Percentiles rank a stretch among this genome's conserved stretches.
Evolutionary conservation across 2,113 vertebrate species (phyloP).

Genomic region (Pedetes capensis): DNA sequence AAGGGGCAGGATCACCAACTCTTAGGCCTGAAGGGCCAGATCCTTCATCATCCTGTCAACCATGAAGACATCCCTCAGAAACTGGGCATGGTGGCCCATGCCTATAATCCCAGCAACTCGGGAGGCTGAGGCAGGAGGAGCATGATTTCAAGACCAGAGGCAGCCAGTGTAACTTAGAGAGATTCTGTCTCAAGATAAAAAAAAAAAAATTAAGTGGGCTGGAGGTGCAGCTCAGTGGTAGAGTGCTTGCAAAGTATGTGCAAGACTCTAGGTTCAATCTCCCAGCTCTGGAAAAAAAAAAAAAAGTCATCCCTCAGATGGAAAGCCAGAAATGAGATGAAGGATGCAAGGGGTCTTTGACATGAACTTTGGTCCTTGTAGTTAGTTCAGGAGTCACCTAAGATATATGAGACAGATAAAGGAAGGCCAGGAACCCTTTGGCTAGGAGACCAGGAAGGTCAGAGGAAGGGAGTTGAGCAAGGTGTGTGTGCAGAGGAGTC

Average conservation of each 20-base stretch:
- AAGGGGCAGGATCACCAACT: not conserved
- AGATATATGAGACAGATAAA: not conserved
- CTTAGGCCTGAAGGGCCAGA: not conserved
- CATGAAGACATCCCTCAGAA: not conserved
- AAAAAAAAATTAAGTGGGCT: too few relatives aligned
- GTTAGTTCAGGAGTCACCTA: not conserved
- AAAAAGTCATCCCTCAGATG: not conserved
- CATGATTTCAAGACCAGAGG: too few relatives aligned
- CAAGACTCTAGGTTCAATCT: too few relatives aligned
- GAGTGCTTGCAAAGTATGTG: too few relatives aligned
- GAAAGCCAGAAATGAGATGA: not conserved
- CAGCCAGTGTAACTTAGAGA: too few relatives aligned
- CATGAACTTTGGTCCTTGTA: not conserved
- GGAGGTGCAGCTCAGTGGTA: too few relatives aligned
- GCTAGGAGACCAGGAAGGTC: not conserved
- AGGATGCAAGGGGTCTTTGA: not conserved
- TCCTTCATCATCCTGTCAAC: not conserved
- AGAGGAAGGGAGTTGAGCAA: not conserved
- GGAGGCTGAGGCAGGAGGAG: too few relatives aligned
- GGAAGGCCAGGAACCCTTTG: not conserved
- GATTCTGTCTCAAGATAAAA: too few relatives aligned
- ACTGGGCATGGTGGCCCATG: too few relatives aligned
- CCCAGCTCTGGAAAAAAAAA: too few relatives aligned
- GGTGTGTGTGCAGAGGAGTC: not conserved
- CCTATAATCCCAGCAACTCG: too few relatives aligned